Percentiles rank a stretch among this genome's conserved stretches.
Evolutionary conservation across 2,888 invertebrate species (phyloP).

Genomic region (Thymelicus acteon): DNA sequence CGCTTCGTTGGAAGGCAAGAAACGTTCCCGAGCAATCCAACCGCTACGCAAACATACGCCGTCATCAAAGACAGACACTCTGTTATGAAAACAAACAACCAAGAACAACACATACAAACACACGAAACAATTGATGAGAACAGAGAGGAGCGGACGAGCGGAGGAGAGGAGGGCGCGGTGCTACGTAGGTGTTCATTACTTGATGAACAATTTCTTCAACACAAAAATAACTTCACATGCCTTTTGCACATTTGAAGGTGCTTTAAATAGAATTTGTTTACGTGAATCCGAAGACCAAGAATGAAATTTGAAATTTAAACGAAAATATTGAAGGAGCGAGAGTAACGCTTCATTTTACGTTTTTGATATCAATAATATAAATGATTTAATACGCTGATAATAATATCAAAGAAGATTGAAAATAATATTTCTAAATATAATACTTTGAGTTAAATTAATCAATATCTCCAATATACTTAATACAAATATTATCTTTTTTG

Average conservation of each 20-base stretch:
- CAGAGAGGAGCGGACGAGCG: conserved; percentile 50
- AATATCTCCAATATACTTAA: not conserved
- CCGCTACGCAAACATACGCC: conserved; percentile 71
- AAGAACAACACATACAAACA: conserved; percentile 79
- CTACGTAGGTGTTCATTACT: conserved; percentile 61
- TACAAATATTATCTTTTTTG: too few species aligned
- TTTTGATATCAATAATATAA: not conserved
- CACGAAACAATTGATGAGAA: conserved; percentile 79
- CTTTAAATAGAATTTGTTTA: conserved; percentile 23
- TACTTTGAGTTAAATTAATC: not conserved
- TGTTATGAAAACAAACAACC: conserved; percentile 81
- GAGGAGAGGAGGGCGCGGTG: too few species aligned
- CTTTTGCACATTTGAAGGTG: conserved; percentile 9
- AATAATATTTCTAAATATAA: not conserved
- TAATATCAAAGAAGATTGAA: not conserved
- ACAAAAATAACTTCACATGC: conserved; percentile 14
- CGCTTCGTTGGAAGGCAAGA: conserved; percentile 25
- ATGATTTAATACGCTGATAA: not conserved
- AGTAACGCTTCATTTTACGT: not conserved
- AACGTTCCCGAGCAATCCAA: conserved; percentile 61
- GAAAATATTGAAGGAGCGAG: not conserved
- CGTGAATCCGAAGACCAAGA: conserved; percentile 7
- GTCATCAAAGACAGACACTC: conserved; percentile 79
- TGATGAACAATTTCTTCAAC: conserved; percentile 61
- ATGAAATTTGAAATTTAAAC: not conserved